These are phyloP conservation scores for Silurus aristotelis DNA, from an alignment of 2,797 vertebrate genomes.

Conservation along the genomic window DNA sequence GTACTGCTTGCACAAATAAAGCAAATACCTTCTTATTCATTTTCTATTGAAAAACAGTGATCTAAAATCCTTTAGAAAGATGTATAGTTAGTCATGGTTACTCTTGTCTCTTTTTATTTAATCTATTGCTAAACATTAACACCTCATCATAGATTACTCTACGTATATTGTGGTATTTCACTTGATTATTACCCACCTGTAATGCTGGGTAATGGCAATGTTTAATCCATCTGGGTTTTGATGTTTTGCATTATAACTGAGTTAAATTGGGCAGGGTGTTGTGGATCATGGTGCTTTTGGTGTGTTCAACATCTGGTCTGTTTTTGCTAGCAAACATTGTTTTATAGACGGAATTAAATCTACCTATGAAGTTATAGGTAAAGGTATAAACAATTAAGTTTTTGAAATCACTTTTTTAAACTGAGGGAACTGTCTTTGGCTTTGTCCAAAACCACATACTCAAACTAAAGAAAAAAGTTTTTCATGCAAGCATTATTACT, in stretches of 20 bases:
- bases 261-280: not conserved
- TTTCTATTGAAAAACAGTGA: no score
- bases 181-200: not conserved
- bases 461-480: not conserved
- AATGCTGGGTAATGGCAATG: not conserved
- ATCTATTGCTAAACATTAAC: no score
- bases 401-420: not conserved
- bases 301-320: not conserved
- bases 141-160: not conserved
- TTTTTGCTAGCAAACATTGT: not conserved
- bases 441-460: not conserved
- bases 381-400: not conserved
- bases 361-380: not conserved
- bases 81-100: no score
- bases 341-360: not conserved
- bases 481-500: not conserved
- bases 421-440: not conserved
- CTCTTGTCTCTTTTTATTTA: no score
- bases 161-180: not conserved
- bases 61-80: no score
- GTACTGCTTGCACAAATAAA: no score
- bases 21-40: no score
- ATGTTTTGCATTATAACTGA: not conserved
- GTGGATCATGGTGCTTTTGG: not conserved
- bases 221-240: not conserved